Conservation (phyloP, 2,113 vertebrate genomes). For the Cyanoliseus patagonus region DNA sequence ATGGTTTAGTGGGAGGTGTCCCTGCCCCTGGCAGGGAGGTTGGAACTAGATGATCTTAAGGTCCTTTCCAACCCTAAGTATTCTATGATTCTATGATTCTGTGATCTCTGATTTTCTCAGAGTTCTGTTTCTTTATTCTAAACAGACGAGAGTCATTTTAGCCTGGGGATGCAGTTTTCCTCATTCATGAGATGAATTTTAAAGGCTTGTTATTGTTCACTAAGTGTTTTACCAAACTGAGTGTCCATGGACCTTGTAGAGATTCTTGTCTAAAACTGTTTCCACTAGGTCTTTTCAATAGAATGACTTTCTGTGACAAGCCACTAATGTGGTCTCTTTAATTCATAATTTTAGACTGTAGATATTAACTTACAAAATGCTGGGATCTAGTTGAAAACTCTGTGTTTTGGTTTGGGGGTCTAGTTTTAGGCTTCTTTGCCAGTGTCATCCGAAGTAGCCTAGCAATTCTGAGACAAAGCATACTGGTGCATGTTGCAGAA, state of each 20-base stretch:
- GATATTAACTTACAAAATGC: not conserved
- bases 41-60: too few relatives aligned
- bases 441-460: not conserved
- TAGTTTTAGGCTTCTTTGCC: not conserved
- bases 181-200: not conserved
- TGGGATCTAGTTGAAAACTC: not conserved
- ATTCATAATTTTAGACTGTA: not conserved
- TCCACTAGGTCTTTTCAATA: not conserved
- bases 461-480: not conserved
- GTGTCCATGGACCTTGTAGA: not conserved
- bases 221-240: not conserved
- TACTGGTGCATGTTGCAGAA: not conserved
- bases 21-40: too few relatives aligned
- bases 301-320: not conserved
- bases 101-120: not conserved
- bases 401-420: not conserved
- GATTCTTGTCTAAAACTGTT: not conserved
- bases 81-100: too few relatives aligned
- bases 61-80: too few relatives aligned
- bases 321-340: not conserved
- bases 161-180: not conserved
- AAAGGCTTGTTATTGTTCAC: not conserved
- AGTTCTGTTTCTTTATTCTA: not conserved
- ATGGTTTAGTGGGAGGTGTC: too few relatives aligned
- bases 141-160: not conserved